These are phyloP conservation scores for Nasua narica DNA, from an alignment of 2,797 vertebrate genomes.

Conservation along the genomic window DNA sequence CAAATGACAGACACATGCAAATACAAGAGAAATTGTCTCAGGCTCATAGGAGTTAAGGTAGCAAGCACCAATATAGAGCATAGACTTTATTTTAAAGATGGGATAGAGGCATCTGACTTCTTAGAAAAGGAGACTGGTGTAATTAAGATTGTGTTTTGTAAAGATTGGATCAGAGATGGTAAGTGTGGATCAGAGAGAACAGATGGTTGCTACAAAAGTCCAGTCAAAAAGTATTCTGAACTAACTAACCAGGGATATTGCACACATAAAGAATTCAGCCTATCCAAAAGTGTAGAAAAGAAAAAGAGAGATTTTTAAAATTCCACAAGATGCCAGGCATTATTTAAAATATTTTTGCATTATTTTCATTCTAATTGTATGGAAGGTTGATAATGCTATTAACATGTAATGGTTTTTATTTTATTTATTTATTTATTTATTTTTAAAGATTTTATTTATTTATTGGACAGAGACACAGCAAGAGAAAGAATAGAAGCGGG, in stretches of 20 bases:
- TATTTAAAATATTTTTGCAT: not conserved
- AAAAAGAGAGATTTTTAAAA: not conserved
- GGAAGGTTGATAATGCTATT: not conserved
- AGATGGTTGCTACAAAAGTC: not conserved
- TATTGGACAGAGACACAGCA: too few species aligned
- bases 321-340: not conserved
- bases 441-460: too few species aligned
- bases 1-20: not conserved
- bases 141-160: not conserved
- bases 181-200: not conserved
- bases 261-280: not conserved
- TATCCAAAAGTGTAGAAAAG: not conserved
- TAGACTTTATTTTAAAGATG: not conserved
- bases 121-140: not conserved
- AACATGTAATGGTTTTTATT: not conserved
- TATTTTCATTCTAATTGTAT: not conserved
- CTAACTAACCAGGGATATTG: not conserved
- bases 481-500: too few species aligned
- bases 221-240: not conserved
- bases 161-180: not conserved
- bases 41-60: not conserved
- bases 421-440: not conserved
- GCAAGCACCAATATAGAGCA: not conserved
- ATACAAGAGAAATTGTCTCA: not conserved
- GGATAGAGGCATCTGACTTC: not conserved